phyloP scores from a whole-genome alignment of 2,113 vertebrate species.

The Triplophysa tibetana region DNA sequence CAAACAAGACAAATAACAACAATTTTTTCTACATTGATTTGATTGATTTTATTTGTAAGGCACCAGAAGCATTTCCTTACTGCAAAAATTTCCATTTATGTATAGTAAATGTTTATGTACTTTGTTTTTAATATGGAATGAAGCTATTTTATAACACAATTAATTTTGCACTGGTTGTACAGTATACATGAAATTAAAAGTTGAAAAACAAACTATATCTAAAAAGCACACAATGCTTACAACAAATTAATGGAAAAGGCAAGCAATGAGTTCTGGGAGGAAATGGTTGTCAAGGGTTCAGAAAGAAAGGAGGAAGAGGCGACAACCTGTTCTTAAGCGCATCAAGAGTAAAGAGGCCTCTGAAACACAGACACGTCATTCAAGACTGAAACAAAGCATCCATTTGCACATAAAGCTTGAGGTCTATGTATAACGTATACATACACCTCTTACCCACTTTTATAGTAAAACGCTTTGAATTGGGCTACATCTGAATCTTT shows the following conservation, averaged over 20 bases:
- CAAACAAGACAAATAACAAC: neutral
- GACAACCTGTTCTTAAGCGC: conserved; percentile 11
- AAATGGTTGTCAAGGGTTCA: conserved; percentile 34
- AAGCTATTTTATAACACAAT: conserved; percentile 67
- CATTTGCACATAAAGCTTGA: conserved; percentile 72
- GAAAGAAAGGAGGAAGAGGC: conserved; percentile 16
- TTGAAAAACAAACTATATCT: conserved; percentile 40
- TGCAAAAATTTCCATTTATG: conserved; percentile 78
- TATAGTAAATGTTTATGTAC: conserved; percentile 61
- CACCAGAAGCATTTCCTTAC: conserved; percentile 83
- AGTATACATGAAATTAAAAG: conserved; percentile 63
- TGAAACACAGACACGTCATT: conserved; percentile 62
- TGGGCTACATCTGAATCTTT: conserved; percentile 30
- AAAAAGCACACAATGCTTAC: conserved; percentile 67
- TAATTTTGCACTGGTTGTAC: conserved; percentile 68
- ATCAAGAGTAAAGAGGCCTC: conserved; percentile 55
- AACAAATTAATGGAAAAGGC: conserved; percentile 36
- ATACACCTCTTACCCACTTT: conserved; percentile 61
- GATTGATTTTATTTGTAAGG: conserved; percentile 80
- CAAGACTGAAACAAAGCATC: conserved; percentile 59
- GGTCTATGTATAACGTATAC: conserved; percentile 66
- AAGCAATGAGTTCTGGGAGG: conserved; percentile 47
- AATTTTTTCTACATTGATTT: conserved; percentile 44
- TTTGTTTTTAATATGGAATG: conserved; percentile 64
- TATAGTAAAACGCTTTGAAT: conserved; percentile 59